Conservation (phyloP, 2,888 invertebrate species). For the Clostera curtula region DNA sequence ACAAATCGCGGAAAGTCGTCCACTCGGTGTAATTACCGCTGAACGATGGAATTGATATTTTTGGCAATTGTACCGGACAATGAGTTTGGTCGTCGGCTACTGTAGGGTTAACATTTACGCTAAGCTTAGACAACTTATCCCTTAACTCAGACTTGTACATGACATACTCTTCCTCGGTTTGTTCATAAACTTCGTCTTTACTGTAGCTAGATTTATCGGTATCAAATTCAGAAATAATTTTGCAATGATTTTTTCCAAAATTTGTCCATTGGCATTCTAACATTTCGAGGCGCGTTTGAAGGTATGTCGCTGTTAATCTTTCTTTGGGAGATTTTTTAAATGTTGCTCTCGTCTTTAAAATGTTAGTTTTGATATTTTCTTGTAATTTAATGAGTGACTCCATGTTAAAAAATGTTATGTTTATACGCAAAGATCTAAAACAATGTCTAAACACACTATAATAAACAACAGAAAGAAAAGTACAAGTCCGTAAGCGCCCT, state of each 20-base stretch:
- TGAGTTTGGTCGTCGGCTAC: background rate
- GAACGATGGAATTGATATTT: too few relatives aligned
- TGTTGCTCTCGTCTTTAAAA: conserved; percentile 1
- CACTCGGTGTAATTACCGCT: too few relatives aligned
- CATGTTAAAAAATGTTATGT: too few relatives aligned
- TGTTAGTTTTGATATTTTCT: background rate
- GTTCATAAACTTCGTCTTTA: background rate
- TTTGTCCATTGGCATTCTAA: conserved; percentile 1
- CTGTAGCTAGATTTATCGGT: background rate
- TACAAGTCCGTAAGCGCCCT: too few relatives aligned
- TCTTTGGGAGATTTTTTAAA: conserved; percentile 4
- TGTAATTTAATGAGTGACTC: conserved; percentile 2
- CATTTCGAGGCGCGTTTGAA: too few relatives aligned
- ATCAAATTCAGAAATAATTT: background rate
- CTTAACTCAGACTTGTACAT: conserved; percentile 2
- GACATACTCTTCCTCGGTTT: conserved; percentile 1
- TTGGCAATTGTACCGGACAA: background rate
- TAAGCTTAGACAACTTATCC: background rate
- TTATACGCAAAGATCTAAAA: too few relatives aligned
- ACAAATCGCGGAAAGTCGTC: too few relatives aligned
- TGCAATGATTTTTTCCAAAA: background rate
- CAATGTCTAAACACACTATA: too few relatives aligned
- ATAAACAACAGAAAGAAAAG: too few relatives aligned
- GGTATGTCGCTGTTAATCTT: background rate
- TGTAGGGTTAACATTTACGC: background rate